These are phyloP conservation scores for Saimiri boliviensis DNA, from an alignment of 2,113 vertebrate genomes.

Conservation along the genomic window DNA sequence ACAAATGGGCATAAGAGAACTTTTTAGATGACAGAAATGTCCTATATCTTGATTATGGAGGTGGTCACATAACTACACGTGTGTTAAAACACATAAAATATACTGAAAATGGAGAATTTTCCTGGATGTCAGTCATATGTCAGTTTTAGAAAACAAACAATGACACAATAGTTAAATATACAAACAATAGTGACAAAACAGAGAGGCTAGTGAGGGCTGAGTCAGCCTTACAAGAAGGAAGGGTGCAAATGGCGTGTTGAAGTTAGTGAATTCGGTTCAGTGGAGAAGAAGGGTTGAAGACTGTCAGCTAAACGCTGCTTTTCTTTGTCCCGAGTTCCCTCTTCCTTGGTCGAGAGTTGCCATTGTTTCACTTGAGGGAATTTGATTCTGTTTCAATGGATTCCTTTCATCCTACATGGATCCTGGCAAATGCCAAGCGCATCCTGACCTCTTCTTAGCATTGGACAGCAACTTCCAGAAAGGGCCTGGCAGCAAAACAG, in stretches of 20 bases:
- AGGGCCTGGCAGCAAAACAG: not conserved
- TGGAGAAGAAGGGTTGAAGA: not conserved
- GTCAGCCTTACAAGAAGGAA: not conserved
- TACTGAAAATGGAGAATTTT: not conserved
- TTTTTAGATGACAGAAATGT: not conserved
- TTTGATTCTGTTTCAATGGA: not conserved
- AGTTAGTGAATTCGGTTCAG: not conserved
- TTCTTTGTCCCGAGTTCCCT: not conserved
- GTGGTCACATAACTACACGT: not conserved
- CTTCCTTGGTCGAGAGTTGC: not conserved
- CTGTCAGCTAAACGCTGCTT: not conserved
- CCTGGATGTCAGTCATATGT: not conserved
- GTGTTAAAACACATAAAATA: not conserved
- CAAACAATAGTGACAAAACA: not conserved
- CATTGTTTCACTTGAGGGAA: not conserved
- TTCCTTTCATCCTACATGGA: not conserved
- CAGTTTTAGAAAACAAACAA: not conserved
- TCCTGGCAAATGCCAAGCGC: no score
- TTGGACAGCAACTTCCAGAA: not conserved
- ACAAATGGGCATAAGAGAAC: accelerated
- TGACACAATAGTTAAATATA: no score
- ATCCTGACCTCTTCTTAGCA: not conserved
- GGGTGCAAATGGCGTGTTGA: not conserved
- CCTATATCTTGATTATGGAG: not conserved
- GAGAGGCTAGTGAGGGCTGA: not conserved